Evolutionary conservation across 1,140 invertebrate species (phyloP).

Genomic region (Oppia nitens): DNA sequence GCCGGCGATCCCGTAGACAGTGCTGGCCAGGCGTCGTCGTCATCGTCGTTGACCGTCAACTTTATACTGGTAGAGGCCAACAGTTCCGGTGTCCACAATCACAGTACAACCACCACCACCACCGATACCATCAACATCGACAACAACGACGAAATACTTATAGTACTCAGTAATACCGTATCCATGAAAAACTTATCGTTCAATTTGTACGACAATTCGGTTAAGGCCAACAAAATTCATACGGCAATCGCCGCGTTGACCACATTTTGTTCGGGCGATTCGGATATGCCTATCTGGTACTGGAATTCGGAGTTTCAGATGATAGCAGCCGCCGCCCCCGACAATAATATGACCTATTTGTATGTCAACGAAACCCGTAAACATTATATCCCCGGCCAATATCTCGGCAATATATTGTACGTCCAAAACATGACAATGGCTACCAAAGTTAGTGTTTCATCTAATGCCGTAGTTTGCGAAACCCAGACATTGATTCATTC

Average conservation of each 20-base stretch:
- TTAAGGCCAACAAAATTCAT: neutral
- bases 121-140: neutral
- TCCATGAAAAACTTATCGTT: neutral
- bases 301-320: conserved; percentile 1
- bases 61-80: neutral
- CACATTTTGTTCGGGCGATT: neutral
- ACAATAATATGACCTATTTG: neutral
- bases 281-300: conserved; percentile 11
- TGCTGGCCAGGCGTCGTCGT: too few species aligned
- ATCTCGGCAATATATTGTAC: conserved; percentile 1
- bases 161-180: neutral
- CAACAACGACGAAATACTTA: neutral
- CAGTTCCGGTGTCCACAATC: too few species aligned
- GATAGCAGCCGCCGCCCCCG: too few species aligned
- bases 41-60: neutral
- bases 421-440: neutral
- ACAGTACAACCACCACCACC: too few species aligned
- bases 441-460: neutral
- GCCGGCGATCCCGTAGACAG: neutral
- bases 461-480: conserved; percentile 10
- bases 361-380: conserved; percentile 8
- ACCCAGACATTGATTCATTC: conserved; percentile 3
- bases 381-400: neutral
- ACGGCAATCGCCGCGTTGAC: conserved; percentile 1
- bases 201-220: neutral